These are phyloP conservation scores for Pachypanchax playfairii DNA, from an alignment of 2,113 vertebrate species.

Conservation along the genomic window DNA sequence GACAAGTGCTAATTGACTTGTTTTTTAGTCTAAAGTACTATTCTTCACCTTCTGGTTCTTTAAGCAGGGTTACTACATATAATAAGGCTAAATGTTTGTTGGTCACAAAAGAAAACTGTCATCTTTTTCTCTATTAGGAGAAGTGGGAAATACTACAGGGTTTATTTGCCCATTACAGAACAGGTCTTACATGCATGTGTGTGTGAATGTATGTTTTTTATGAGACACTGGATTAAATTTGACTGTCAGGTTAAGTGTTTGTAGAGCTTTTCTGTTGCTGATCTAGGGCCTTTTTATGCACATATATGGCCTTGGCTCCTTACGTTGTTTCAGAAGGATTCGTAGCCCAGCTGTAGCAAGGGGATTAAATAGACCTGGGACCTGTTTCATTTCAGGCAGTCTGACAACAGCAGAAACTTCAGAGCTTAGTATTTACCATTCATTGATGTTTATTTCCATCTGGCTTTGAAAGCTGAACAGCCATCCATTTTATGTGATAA, in stretches of 20 bases:
- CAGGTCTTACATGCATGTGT: too few relatives aligned
- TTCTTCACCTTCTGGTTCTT: not conserved
- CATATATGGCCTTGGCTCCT: conserved; percentile 58
- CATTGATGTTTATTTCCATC: conserved; percentile 33
- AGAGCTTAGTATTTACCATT: conserved; percentile 10
- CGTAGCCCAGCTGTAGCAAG: conserved; percentile 15
- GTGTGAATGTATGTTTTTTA: conserved; percentile 8
- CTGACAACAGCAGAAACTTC: conserved; percentile 35
- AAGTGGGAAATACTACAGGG: not conserved
- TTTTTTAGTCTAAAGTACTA: not conserved
- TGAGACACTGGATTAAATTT: not conserved
- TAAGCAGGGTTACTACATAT: not conserved
- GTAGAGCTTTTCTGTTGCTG: conserved; percentile 8
- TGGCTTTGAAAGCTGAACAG: conserved; percentile 44
- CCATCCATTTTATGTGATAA: conserved; percentile 47
- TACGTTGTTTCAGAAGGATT: conserved; percentile 34
- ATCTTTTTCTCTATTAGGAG: not conserved
- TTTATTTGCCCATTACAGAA: too few relatives aligned
- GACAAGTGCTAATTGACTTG: too few relatives aligned
- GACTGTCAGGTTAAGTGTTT: conserved; percentile 18
- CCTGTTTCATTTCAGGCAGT: conserved; percentile 33
- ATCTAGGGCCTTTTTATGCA: conserved; percentile 30
- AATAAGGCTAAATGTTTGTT: conserved; percentile 6
- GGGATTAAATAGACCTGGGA: conserved; percentile 26
- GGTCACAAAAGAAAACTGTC: not conserved